phyloP scores from a whole-genome alignment of 2,113 vertebrate genomes.

The Typhlomys cinereus region DNA sequence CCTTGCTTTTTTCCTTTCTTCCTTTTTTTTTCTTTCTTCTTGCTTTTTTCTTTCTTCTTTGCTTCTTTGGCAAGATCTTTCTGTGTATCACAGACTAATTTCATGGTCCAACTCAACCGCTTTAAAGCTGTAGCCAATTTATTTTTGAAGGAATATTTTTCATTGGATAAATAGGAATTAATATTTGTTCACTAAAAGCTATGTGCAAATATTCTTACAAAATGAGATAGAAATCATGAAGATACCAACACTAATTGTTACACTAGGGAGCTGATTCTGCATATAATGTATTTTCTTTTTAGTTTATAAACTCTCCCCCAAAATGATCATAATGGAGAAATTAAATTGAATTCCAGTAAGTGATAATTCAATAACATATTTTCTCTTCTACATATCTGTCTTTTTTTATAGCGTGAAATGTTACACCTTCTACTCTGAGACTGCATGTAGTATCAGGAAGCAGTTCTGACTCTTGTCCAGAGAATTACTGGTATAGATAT shows the following conservation, averaged over 20 bases:
- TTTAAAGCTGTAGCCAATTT: no score
- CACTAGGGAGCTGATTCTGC: background rate
- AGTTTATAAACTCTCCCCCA: background rate
- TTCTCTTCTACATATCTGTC: background rate
- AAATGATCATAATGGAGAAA: background rate
- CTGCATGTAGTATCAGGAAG: background rate
- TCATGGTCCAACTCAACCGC: no score
- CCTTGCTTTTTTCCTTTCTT: no score
- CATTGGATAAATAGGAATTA: no score
- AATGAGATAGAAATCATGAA: background rate
- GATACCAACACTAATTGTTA: background rate
- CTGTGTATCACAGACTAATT: no score
- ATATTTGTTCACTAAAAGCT: no score
- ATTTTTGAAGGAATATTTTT: no score
- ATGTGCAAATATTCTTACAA: background rate
- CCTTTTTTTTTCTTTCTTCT: no score
- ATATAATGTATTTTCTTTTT: background rate
- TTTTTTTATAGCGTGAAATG: background rate
- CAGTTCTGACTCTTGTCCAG: background rate
- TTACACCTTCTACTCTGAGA: background rate
- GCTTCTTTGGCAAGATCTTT: no score
- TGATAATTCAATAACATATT: background rate
- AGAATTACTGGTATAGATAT: no score
- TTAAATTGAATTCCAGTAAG: background rate
- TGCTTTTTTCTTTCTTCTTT: no score